Evolutionary conservation across 2,888 invertebrate genomes (phyloP).

Genomic region (Caenorhabditis plicata): DNA sequence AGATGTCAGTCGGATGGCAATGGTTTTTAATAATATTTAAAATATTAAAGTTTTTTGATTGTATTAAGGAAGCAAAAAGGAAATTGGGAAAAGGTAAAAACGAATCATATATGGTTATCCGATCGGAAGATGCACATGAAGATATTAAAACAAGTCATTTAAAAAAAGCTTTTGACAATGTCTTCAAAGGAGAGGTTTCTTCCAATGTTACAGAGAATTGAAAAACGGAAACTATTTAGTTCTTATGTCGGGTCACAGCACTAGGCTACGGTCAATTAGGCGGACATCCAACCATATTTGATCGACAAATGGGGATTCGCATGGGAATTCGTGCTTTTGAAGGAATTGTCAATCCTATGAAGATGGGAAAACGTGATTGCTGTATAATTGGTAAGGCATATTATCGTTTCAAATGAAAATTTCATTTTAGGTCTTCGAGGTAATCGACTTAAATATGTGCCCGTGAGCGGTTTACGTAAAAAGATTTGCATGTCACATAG

Average conservation of each 20-base stretch:
- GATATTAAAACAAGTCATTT: neutral
- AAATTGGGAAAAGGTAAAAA: conserved; percentile 6
- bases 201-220: too few species aligned
- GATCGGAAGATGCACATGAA: conserved; percentile 22
- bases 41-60: too few species aligned
- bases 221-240: neutral
- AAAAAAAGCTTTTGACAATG: conserved; percentile 19
- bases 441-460: conserved; percentile 21
- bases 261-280: conserved; percentile 97
- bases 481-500: conserved; percentile 23
- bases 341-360: conserved; percentile 16
- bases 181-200: conserved; percentile 9
- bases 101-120: conserved; percentile 21
- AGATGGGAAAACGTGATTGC: conserved; percentile 29
- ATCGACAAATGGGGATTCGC: conserved; percentile 89
- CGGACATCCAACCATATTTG: conserved; percentile 94
- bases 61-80: conserved; percentile 12
- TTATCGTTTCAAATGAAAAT: neutral
- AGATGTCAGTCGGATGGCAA: conserved; percentile 17
- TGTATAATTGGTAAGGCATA: conserved; percentile 17
- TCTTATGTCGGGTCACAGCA: conserved; percentile 80
- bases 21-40: too few species aligned
- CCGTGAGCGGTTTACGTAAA: conserved; percentile 16
- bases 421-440: conserved; percentile 14
- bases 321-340: conserved; percentile 96